Percentiles rank a stretch among this genome's conserved stretches.
Evolutionary conservation across 2,888 invertebrate genomes (phyloP).

Genomic region (Orthonevra nobilis): DNA sequence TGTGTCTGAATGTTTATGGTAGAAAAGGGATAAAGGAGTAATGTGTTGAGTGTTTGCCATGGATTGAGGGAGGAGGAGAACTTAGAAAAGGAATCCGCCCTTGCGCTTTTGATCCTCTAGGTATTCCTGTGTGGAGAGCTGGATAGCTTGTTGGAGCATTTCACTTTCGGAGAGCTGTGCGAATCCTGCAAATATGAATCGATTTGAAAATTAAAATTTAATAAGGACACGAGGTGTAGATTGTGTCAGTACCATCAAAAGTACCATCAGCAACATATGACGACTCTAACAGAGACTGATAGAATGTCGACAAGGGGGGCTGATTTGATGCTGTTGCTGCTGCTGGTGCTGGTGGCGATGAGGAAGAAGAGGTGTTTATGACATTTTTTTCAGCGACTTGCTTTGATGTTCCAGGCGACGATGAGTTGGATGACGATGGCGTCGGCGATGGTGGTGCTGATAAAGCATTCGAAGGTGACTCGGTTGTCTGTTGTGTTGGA

Average conservation of each 20-base stretch:
- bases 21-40: slow-evolving; percentile 41
- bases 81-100: slow-evolving; percentile 51
- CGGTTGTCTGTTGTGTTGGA: not conserved
- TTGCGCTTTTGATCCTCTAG: slow-evolving; percentile 79
- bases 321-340: slow-evolving; percentile 63
- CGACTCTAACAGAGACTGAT: slow-evolving; percentile 79
- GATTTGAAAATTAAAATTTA: slow-evolving; percentile 6
- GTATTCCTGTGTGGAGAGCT: slow-evolving; percentile 80
- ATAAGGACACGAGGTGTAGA: not conserved
- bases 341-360: not conserved
- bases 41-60: slow-evolving; percentile 8
- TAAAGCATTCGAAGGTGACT: slow-evolving; percentile 9
- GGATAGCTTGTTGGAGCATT: slow-evolving; percentile 79
- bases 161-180: slow-evolving; percentile 78
- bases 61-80: not conserved
- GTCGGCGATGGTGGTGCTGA: slow-evolving; percentile 2
- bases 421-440: slow-evolving; percentile 48
- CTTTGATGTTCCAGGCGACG: slow-evolving; percentile 57
- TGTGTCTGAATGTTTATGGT: slow-evolving; percentile 3
- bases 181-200: slow-evolving; percentile 66
- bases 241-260: slow-evolving; percentile 45
- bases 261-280: slow-evolving; percentile 79
- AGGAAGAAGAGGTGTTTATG: slow-evolving; percentile 2
- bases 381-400: slow-evolving; percentile 22
- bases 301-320: slow-evolving; percentile 76